Conservation (phyloP, 1,140 invertebrate genomes). For the Mercenaria mercenaria region DNA sequence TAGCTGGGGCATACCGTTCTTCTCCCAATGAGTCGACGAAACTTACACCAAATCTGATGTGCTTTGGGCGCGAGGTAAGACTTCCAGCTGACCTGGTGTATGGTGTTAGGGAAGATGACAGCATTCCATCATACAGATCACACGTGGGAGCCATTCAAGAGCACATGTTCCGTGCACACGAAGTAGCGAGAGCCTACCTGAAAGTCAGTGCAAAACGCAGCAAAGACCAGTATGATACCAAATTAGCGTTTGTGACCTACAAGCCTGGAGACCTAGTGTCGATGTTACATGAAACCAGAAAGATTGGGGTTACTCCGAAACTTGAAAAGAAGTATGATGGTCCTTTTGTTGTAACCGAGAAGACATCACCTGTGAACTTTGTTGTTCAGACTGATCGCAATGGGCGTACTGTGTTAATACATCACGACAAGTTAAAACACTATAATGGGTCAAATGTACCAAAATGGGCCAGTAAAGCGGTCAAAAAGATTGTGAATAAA, state of each 20-base stretch:
- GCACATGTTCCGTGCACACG: background rate
- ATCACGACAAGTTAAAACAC: background rate
- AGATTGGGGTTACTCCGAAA: background rate
- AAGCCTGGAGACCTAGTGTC: background rate
- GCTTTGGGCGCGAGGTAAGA: constrained; percentile 67
- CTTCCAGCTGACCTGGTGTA: constrained; percentile 57
- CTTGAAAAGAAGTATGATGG: background rate
- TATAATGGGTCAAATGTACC: background rate
- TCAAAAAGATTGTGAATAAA: too few relatives aligned
- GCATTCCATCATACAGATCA: too few relatives aligned
- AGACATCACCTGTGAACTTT: background rate
- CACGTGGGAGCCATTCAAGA: too few relatives aligned
- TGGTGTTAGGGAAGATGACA: too few relatives aligned
- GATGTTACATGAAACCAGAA: background rate
- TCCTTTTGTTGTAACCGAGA: background rate
- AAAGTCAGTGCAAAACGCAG: background rate
- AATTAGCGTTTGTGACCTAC: background rate
- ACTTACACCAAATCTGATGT: constrained; percentile 64
- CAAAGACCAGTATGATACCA: constrained; percentile 1
- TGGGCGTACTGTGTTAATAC: background rate
- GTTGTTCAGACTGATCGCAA: background rate
- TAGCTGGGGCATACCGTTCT: constrained; percentile 52
- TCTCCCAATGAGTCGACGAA: constrained; percentile 63
- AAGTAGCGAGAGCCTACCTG: background rate
- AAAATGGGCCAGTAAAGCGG: background rate